Percentiles rank a stretch among this genome's conserved stretches.
These are phyloP conservation scores for Chelonia mydas DNA, from an alignment of 2,797 vertebrate genomes.

Conservation along the genomic window DNA sequence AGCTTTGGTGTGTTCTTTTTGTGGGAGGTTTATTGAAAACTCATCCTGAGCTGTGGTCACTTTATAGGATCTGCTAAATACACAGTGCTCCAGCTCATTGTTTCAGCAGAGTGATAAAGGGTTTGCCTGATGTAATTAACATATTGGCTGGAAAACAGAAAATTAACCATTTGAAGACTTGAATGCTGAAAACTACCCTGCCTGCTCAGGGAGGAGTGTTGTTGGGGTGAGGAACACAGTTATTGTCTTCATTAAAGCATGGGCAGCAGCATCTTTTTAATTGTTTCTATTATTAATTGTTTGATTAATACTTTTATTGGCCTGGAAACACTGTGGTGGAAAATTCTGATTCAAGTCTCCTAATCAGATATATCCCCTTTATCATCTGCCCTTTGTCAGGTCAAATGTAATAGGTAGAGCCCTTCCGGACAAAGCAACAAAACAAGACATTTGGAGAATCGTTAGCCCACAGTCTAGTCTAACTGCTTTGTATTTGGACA, in stretches of 20 bases:
- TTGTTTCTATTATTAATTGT: not conserved
- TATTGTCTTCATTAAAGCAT: not conserved
- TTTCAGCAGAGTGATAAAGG: conserved; percentile 14
- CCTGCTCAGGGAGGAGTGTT: not conserved
- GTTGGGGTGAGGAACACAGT: not conserved
- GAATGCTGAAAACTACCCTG: not conserved
- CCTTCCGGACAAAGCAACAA: conserved; percentile 48
- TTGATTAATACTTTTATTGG: not conserved
- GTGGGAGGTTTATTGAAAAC: conserved; percentile 63
- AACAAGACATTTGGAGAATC: conserved; percentile 54
- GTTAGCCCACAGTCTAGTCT: conserved; percentile 54
- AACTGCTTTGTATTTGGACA: conserved; percentile 16
- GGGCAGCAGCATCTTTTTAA: not conserved
- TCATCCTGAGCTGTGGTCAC: conserved; percentile 59
- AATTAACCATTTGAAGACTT: not conserved
- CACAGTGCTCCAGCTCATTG: conserved; percentile 11
- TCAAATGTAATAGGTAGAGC: conserved; percentile 6
- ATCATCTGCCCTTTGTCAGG: not conserved
- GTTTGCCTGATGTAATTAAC: not conserved
- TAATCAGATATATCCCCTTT: conserved; percentile 4
- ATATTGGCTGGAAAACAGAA: not conserved
- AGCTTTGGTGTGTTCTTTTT: conserved; percentile 57
- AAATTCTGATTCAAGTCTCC: conserved; percentile 49
- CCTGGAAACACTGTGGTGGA: not conserved
- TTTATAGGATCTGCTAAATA: conserved; percentile 32